Conservation (phyloP, 1,140 invertebrate species). For the Drosophila yakuba region DNA sequence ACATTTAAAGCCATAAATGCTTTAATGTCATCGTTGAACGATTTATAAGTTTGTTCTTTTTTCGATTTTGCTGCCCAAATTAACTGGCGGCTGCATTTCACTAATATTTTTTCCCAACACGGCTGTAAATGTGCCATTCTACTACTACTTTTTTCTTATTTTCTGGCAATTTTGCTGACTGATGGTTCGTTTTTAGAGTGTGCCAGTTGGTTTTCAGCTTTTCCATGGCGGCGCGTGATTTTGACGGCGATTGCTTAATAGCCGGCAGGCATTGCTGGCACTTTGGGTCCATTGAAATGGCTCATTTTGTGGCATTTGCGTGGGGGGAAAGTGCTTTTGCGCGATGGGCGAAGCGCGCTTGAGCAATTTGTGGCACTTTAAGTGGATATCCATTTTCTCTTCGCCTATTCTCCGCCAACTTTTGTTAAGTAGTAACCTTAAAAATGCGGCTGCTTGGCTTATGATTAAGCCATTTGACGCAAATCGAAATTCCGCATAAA, state of each 20-base stretch:
- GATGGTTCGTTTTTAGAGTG: not conserved
- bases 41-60: not conserved
- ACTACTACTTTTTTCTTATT: not conserved
- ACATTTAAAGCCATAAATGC: no score
- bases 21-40: not conserved
- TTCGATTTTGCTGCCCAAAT: not conserved
- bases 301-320: slow-evolving; percentile 40
- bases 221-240: slow-evolving; percentile 1
- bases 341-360: slow-evolving; percentile 1
- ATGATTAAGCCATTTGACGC: slow-evolving; percentile 70
- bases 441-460: slow-evolving; percentile 5
- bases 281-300: slow-evolving; percentile 35
- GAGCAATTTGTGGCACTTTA: slow-evolving; percentile 7
- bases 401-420: not conserved
- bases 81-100: not conserved
- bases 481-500: slow-evolving; percentile 53
- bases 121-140: not conserved
- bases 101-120: not conserved
- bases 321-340: slow-evolving; percentile 14
- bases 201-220: not conserved
- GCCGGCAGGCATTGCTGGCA: slow-evolving; percentile 28
- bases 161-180: not conserved
- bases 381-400: slow-evolving; percentile 1
- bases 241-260: slow-evolving; percentile 28
- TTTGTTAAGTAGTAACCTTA: slow-evolving; percentile 7